Conservation (phyloP, 2,888 invertebrate species). For the Rhodophaea formosa region DNA sequence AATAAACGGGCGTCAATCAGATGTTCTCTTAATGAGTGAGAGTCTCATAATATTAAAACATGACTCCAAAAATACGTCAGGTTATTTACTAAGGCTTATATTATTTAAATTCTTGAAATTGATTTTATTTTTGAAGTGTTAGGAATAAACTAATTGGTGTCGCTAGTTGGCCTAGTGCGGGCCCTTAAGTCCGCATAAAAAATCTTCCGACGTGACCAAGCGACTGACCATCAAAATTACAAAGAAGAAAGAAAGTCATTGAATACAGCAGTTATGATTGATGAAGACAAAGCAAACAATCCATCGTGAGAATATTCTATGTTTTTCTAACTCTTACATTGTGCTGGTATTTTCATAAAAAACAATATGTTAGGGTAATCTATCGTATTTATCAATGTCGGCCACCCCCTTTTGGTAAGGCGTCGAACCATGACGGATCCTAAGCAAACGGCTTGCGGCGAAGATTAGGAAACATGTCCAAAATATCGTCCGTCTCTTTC, state of each 20-base stretch:
- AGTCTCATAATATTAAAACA: too few species aligned
- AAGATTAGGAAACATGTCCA: slow-evolving; percentile 61
- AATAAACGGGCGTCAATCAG: too few species aligned
- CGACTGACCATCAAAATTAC: background rate
- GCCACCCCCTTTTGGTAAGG: slow-evolving; percentile 54
- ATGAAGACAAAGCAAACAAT: slow-evolving; percentile 11
- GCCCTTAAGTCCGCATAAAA: too few species aligned
- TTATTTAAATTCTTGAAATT: too few species aligned
- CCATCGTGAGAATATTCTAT: slow-evolving; percentile 19
- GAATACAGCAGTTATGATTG: slow-evolving; percentile 1
- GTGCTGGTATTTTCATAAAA: slow-evolving; percentile 21
- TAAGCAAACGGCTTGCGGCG: slow-evolving; percentile 66
- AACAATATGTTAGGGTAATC: slow-evolving; percentile 47
- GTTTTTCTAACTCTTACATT: slow-evolving; percentile 29
- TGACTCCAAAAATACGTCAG: too few species aligned
- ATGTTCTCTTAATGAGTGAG: too few species aligned
- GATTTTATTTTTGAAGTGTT: too few species aligned
- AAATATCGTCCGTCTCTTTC: slow-evolving; percentile 34
- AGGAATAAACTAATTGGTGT: too few species aligned
- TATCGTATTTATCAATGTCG: slow-evolving; percentile 58
- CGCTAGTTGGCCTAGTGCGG: too few species aligned
- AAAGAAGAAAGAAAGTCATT: background rate
- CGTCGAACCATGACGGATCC: slow-evolving; percentile 69
- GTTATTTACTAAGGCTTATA: too few species aligned
- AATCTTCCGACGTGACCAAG: background rate